Evolutionary conservation across 2,113 vertebrate genomes (phyloP).

Genomic region (Gracilinanus agilis): DNA sequence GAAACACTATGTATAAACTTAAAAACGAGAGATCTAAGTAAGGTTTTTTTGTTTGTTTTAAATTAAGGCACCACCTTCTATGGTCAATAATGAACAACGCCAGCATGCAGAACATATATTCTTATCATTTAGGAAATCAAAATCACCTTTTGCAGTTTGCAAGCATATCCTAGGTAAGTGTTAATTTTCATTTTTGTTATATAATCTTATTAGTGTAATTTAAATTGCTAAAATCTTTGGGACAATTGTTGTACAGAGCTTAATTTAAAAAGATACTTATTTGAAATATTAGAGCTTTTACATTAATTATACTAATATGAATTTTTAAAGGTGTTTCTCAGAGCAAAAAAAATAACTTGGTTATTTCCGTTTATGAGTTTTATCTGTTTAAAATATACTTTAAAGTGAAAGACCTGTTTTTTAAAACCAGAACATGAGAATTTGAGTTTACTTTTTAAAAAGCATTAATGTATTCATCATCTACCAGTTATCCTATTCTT

Average conservation of each 20-base stretch:
- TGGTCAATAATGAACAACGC: conserved; percentile 98
- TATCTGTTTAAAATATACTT: background rate
- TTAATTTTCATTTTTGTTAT: conserved; percentile 22
- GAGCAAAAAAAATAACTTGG: conserved; percentile 32
- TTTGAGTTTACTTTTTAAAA: background rate
- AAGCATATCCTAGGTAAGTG: conserved; percentile 97
- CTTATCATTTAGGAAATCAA: conserved; percentile 99
- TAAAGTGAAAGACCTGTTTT: conserved; percentile 43
- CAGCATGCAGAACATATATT: conserved; percentile 99
- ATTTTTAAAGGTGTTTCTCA: conserved; percentile 43
- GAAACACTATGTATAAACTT: background rate
- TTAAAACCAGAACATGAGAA: conserved; percentile 23
- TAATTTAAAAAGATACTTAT: conserved; percentile 15
- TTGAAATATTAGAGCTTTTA: conserved; percentile 57
- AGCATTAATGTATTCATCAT: background rate
- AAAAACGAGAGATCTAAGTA: conserved; percentile 23
- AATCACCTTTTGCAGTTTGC: conserved; percentile 98
- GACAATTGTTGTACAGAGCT: conserved; percentile 7
- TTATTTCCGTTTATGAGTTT: conserved; percentile 44
- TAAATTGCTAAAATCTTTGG: background rate
- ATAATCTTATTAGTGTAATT: background rate
- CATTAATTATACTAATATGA: conserved; percentile 43
- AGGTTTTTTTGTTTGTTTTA: conserved; percentile 59
- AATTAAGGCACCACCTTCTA: conserved; percentile 96
- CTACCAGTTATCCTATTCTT: conserved; percentile 11